Evolutionary conservation across 2,888 invertebrate genomes (phyloP).

Genomic region (Callinectes sapidus): DNA sequence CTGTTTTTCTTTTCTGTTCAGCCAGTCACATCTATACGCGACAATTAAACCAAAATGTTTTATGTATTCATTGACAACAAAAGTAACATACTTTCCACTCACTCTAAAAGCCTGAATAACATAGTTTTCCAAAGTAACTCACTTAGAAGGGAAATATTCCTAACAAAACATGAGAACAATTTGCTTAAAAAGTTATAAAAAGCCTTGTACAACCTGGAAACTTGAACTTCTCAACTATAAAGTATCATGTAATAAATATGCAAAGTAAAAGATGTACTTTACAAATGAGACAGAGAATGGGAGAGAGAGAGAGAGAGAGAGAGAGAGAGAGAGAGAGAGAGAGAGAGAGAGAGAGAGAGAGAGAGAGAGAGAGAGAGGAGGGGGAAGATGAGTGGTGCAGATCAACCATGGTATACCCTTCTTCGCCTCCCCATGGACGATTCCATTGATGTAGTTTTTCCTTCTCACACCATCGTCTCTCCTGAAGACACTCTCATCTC

Average conservation of each 20-base stretch:
- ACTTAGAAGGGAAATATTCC: background rate
- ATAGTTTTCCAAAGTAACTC: background rate
- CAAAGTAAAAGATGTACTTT: background rate
- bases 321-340: conserved; percentile 25
- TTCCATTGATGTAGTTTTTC: background rate
- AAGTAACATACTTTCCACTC: background rate
- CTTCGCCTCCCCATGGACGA: background rate
- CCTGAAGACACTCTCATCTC: background rate
- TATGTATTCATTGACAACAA: background rate
- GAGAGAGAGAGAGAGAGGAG: conserved; percentile 21
- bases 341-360: conserved; percentile 25
- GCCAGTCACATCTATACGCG: background rate
- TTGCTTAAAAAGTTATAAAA: background rate
- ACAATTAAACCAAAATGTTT: background rate
- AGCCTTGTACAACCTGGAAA: background rate
- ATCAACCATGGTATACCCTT: conserved; percentile 17
- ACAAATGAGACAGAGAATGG: background rate
- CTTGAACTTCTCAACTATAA: background rate
- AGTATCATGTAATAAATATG: background rate
- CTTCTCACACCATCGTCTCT: background rate
- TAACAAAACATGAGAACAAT: background rate
- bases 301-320: conserved; percentile 8
- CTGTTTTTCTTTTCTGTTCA: background rate
- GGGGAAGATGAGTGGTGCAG: background rate
- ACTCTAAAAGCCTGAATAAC: background rate